Conservation (phyloP, 2,888 invertebrate genomes). For the Xestia rhomboidea region DNA sequence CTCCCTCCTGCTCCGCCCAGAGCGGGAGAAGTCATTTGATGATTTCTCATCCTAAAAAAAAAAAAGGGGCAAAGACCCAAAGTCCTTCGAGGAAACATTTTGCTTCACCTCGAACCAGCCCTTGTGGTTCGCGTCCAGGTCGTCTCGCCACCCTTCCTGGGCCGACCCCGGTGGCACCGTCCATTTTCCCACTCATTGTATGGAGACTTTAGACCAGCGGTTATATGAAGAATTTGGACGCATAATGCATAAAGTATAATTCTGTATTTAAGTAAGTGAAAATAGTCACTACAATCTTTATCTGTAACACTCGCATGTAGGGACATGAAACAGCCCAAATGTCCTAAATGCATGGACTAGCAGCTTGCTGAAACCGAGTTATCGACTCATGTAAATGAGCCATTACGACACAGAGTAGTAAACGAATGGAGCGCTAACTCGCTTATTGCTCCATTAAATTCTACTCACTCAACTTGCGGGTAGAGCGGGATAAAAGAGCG, state of each 20-base stretch:
- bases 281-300: not conserved
- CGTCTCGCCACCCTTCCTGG: not conserved
- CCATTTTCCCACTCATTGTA: not conserved
- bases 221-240: too few relatives aligned
- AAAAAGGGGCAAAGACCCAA: too few relatives aligned
- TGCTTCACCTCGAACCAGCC: not conserved
- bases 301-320: not conserved
- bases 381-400: conserved; percentile 54
- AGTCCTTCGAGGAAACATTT: not conserved
- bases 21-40: too few relatives aligned
- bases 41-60: too few relatives aligned
- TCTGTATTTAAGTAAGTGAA: not conserved
- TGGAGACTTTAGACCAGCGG: not conserved
- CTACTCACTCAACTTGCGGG: conserved; percentile 14
- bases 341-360: conserved; percentile 25
- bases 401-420: conserved; percentile 36
- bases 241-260: not conserved
- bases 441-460: conserved; percentile 13
- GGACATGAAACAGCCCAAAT: conserved; percentile 6
- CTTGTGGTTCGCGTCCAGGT: not conserved
- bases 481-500: not conserved
- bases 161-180: not conserved
- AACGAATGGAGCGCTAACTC: conserved; percentile 37
- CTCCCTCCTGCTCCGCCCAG: too few relatives aligned
- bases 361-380: conserved; percentile 46